Percentiles rank a stretch among this genome's conserved stretches.
phyloP scores from a whole-genome alignment of 2,888 invertebrate species.

The Pollenia amentaria region DNA sequence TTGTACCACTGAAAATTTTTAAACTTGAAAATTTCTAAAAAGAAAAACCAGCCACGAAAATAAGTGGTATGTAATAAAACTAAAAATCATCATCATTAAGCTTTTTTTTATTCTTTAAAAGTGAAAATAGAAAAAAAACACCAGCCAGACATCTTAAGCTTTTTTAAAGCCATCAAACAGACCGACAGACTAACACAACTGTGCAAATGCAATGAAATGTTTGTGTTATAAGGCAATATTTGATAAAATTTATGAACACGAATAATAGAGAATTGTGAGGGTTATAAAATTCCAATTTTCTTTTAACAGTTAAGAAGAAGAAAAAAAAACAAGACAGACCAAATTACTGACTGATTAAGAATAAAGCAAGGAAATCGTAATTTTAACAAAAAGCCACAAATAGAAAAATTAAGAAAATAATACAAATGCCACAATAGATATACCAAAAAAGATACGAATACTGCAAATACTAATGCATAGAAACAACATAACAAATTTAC shows the following conservation, averaged over 20 bases:
- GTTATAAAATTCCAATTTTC: conserved; percentile 71
- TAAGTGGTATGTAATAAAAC: conserved; percentile 45
- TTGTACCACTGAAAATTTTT: conserved; percentile 30
- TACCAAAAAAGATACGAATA: background rate
- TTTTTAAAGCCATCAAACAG: conserved; percentile 60
- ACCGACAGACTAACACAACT: conserved; percentile 11
- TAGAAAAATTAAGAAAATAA: conserved; percentile 39
- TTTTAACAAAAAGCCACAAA: conserved; percentile 44
- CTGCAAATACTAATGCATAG: background rate
- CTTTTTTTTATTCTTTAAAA: conserved; percentile 27
- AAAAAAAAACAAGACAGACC: conserved; percentile 14
- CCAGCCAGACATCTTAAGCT: conserved; percentile 73
- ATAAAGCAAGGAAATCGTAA: conserved; percentile 34
- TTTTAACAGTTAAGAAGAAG: conserved; percentile 41
- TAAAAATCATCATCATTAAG: conserved; percentile 70
- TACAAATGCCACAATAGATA: conserved; percentile 46
- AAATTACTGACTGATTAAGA: conserved; percentile 9
- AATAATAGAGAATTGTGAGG: conserved; percentile 74
- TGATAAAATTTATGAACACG: conserved; percentile 82
- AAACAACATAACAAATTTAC: background rate
- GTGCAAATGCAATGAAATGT: conserved; percentile 36
- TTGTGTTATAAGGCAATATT: conserved; percentile 68
- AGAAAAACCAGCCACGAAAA: conserved; percentile 26
- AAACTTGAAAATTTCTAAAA: conserved; percentile 5
- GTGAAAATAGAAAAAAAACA: background rate